Evolutionary conservation across 2,888 invertebrate genomes (phyloP).

Genomic region (Ochropacha duplaris): DNA sequence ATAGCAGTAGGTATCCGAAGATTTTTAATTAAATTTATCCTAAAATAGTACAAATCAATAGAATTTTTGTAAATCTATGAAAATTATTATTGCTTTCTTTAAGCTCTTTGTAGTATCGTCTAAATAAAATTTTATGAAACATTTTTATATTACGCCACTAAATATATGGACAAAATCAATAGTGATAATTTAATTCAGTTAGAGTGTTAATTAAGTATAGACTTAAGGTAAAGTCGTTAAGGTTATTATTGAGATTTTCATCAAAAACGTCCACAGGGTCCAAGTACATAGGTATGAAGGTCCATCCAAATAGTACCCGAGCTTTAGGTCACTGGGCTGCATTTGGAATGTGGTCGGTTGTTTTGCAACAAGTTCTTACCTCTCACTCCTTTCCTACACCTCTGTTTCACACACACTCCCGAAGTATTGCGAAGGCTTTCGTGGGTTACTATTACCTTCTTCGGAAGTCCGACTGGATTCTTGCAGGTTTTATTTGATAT

Average conservation of each 20-base stretch:
- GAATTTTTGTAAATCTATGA: no score
- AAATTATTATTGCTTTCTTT: no score
- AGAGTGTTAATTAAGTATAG: no score
- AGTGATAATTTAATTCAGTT: no score
- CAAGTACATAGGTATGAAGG: conserved; percentile 5
- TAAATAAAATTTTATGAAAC: no score
- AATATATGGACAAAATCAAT: no score
- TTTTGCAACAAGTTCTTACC: conserved; percentile 76
- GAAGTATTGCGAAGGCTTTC: conserved; percentile 39
- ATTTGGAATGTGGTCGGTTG: conserved; percentile 69
- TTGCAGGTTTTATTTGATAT: conserved; percentile 36
- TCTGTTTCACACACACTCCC: conserved; percentile 37
- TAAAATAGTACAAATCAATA: no score
- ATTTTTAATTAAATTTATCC: no score
- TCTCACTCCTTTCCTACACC: conserved; percentile 39
- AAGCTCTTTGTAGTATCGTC: no score
- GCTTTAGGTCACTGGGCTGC: conserved; percentile 80
- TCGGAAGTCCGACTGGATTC: conserved; percentile 63
- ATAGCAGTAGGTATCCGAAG: no score
- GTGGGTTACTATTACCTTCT: conserved; percentile 42
- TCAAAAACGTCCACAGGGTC: neutral
- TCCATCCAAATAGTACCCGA: conserved; percentile 31
- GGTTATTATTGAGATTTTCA: neutral
- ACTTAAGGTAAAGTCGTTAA: no score
- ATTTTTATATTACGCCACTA: no score